phyloP scores from a whole-genome alignment of 2,888 invertebrate genomes.

The Seira ritae region DNA sequence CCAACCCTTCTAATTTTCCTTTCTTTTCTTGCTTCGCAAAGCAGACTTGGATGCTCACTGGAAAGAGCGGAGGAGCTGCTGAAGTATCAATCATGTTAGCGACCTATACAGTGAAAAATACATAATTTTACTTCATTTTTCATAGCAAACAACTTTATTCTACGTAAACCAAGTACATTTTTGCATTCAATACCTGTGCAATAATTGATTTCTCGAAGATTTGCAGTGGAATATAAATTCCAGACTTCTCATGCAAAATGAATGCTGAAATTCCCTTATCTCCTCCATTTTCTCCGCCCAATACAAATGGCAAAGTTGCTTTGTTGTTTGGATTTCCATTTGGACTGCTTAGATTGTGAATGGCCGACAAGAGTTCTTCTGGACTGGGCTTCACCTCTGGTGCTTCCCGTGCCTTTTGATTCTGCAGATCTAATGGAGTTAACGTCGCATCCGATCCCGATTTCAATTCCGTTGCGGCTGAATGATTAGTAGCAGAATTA shows the following conservation, averaged over 20 bases:
- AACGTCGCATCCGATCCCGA: neutral
- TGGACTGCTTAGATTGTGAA: conserved; percentile 32
- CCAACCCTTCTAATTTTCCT: conserved; percentile 9
- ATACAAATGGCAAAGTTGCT: conserved; percentile 22
- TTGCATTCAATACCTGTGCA: too few species aligned
- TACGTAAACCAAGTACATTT: too few species aligned
- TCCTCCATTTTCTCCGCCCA: conserved; percentile 25
- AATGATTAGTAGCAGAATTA: neutral
- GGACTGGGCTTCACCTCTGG: conserved; percentile 50
- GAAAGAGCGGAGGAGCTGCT: conserved; percentile 84
- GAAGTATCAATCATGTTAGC: conserved; percentile 78
- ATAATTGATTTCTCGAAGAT: conserved; percentile 68
- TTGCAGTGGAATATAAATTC: conserved; percentile 91
- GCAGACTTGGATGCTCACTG: conserved; percentile 89
- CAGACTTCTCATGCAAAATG: conserved; percentile 91
- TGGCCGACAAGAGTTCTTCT: conserved; percentile 43
- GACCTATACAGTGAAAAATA: too few species aligned
- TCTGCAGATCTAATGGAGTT: neutral
- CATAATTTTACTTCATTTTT: too few species aligned
- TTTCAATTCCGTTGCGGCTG: neutral
- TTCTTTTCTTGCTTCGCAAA: conserved; percentile 66
- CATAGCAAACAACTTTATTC: too few species aligned
- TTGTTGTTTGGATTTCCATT: neutral
- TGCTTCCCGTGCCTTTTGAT: conserved; percentile 10
- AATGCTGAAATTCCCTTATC: conserved; percentile 87